Conservation (phyloP, 2,888 invertebrate genomes). For the Notodonta dromedarius region DNA sequence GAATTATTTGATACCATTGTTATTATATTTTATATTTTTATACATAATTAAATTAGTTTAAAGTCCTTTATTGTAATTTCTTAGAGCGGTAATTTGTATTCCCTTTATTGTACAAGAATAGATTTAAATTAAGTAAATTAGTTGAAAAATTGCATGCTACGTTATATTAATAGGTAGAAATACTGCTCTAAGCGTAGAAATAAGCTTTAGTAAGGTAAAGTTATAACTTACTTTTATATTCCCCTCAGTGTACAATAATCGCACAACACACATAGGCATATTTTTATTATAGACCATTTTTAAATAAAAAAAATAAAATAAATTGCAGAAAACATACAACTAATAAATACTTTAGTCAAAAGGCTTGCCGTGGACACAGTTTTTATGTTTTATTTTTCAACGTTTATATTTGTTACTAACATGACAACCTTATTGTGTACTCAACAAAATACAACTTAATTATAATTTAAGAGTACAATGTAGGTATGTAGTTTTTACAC, state of each 20-base stretch:
- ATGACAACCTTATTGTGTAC: no score
- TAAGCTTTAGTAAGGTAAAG: slow-evolving; percentile 63
- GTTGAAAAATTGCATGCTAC: slow-evolving; percentile 67
- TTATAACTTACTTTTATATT: slow-evolving; percentile 76
- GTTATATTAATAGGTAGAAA: slow-evolving; percentile 43
- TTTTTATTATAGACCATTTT: neutral
- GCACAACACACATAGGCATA: slow-evolving; percentile 44
- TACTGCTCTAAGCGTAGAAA: slow-evolving; percentile 77
- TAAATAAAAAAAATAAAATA: neutral
- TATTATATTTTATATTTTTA: slow-evolving; percentile 21
- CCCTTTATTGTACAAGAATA: slow-evolving; percentile 79
- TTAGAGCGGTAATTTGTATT: slow-evolving; percentile 78
- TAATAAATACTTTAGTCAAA: no score
- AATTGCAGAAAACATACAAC: neutral
- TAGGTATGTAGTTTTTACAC: no score
- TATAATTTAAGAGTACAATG: no score
- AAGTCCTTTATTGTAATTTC: slow-evolving; percentile 28
- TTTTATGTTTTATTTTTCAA: no score
- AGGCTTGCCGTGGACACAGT: no score
- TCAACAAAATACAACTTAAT: no score
- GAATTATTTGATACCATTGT: slow-evolving; percentile 54
- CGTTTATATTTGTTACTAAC: no score
- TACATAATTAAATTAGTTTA: neutral
- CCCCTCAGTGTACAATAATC: slow-evolving; percentile 82
- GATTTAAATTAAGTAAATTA: slow-evolving; percentile 43